Percentiles rank a stretch among this genome's conserved stretches.
Evolutionary conservation across 2,888 invertebrate genomes (phyloP).

Genomic region (Troides helena): DNA sequence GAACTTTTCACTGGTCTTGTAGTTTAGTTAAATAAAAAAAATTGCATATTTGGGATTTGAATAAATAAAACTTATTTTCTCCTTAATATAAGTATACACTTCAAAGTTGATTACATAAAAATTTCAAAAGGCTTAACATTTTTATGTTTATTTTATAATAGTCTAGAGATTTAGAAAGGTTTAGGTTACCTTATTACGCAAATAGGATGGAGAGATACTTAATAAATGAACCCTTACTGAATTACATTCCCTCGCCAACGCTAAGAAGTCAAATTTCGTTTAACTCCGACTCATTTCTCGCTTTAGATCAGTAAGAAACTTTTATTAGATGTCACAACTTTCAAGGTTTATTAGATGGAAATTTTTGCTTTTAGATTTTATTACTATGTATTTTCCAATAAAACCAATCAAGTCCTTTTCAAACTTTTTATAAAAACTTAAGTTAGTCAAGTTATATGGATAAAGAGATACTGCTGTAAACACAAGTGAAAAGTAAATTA

Average conservation of each 20-base stretch:
- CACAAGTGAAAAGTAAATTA: no score
- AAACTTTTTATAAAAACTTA: background rate
- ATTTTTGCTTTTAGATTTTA: conserved; percentile 1
- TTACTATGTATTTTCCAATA: conserved; percentile 2
- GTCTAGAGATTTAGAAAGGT: conserved; percentile 2
- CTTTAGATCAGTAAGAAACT: conserved; percentile 29
- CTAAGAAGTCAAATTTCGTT: conserved; percentile 28
- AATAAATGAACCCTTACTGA: conserved; percentile 19
- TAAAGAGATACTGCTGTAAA: no score
- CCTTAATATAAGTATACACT: no score
- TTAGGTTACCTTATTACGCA: conserved; percentile 18
- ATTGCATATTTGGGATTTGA: no score
- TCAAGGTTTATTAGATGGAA: conserved; percentile 8
- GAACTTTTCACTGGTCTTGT: no score
- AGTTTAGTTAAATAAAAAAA: no score
- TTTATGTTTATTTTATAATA: background rate
- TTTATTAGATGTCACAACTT: conserved; percentile 31
- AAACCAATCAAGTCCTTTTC: background rate
- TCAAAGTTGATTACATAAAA: no score
- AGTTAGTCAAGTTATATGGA: no score
- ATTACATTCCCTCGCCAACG: conserved; percentile 22
- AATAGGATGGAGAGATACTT: conserved; percentile 18
- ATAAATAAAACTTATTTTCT: no score
- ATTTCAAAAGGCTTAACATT: no score
- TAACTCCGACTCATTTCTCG: conserved; percentile 27